Base-by-base conservation (phyloP, 2,113 vertebrate genomes). In the Burhinus bistriatus region DNA sequence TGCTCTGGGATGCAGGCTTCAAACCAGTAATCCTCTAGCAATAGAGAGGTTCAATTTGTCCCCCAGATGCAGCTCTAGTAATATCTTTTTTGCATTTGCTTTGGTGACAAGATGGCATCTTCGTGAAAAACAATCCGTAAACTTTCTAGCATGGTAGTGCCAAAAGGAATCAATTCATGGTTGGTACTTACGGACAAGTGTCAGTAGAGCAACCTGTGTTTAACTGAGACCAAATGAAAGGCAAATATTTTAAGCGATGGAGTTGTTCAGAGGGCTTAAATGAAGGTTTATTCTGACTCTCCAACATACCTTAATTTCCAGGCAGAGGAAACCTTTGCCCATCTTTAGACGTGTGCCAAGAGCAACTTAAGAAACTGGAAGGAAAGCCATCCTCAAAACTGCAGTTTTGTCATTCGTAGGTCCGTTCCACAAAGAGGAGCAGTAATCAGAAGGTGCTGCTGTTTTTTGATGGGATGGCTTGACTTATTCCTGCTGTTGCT, bases 151-250 rank as follows among this genome's bases (percentile, higher is more conserved):
- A 34, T 17, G 15, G 21, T 25, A 34, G 9, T 21, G 16, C n/a
- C 55, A 61, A 82, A 71, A 58, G 29, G 29, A 78, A 79, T 47
- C 13, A 51, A 51, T 27, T 55, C 5, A 6, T 22, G 19, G 29
- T 27, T 44, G 10, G 9, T 59, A 11, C 20, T 52, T 55, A 22
- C 0, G 1, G 51, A 2, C 30, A 54, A 59, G 27, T 75, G 29
- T 75, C 59, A 66, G 34, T 54, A 64, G 15, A 71, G 32, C 15
- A 42, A 54, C 36, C 21, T 84, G 2, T 15, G 17, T 54, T 47
- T 93, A 52, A 51, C 34, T 84, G 85, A 23, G 15, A 64, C 36
- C 32, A 92, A 80, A 71, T 49, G 14, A 68, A 87, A 79, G 10
- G 42, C 44, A 85, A 93, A 80, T 83, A 49, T n/a, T 66, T 12